Base-by-base conservation (phyloP, 2,113 vertebrate species). In the Prunella fulvescens region DNA sequence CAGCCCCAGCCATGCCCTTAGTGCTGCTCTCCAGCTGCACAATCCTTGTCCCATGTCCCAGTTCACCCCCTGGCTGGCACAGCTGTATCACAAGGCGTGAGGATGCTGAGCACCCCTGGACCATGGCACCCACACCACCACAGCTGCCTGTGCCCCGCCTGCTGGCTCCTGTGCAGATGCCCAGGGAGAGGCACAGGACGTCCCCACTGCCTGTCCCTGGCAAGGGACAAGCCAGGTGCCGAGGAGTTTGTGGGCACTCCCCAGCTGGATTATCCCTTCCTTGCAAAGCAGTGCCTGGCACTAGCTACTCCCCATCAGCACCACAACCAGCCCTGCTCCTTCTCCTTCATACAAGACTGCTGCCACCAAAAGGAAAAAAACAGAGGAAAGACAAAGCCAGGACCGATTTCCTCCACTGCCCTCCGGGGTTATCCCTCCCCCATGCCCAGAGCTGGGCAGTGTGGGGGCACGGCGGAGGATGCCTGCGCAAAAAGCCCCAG, bases 281-380 rank as follows among this genome's bases (percentile, higher is more conserved):
- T 89, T 82, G 71, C 67, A 74, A 73, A 87, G 58, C 79, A 86
- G 88, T 44, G 31, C 69, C 71, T 71, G 51, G 76, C 15, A 23
- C 79, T 84, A 65, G 71, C 84, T 93, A 82, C 40, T 78, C 82
- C 50, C 25, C n/a, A 76, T 79, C 81, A 58, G 29, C 56, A 29
- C 66, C 25, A 25, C 35, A 67, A 50, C 35, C 35, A 94, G 65
- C 72, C 81, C 86, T 14, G 33, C 71, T 88, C 33, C 0, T 67
- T 92, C 65, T 93, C 88, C 81, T 92, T 92, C 84, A 71, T 44
- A 77, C 48, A 65, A n/a, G 37, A 60, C 70, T 51, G 74, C 91
- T 92, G 73, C 86, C 81, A 72, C 45, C 26, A 7, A 87, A 83
- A 88, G 73, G 53, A 44, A 62, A 62, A 77, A 33, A 56, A 37